Base-by-base conservation (phyloP, 2,797 vertebrate genomes). In the Leptatherina wallacei region DNA sequence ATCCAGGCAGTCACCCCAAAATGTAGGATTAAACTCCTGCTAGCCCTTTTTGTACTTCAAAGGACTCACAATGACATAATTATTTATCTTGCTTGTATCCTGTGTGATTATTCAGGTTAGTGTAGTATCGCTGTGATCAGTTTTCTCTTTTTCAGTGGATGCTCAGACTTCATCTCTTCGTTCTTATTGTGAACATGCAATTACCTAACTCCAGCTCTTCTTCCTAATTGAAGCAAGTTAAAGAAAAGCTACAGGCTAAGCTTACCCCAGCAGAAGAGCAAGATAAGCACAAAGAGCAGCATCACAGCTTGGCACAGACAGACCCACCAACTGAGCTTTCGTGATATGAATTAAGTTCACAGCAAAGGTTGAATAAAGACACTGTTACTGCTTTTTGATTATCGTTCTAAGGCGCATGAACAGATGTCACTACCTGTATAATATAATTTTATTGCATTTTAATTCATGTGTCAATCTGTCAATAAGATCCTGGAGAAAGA, bases 1-100 rank as follows among this genome's bases (percentile, higher is more conserved):
- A 83, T 87, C 78, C 69, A 78, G 38, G 61, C 69, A 80, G 54
- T 83, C 77, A 66, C 70, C 58, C 49, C 47, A 65, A 73, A 74
- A 76, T 60, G 20, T 75, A n/a, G 61, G 65, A 77, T 81, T 83
- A 69, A 78, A 85, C 70, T 57, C 69, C 40, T 57, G 30, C 60
- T 60, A 67, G 32, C n/a, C 33, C 3, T 42, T 35, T 71, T 65
- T 68, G 4, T 61, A 63, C 35, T 49, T 24, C 27, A 72, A 69
- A 66, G 60, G 61, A 49, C 36, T 62, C 35, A 24, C 63, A 33
- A 3, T 55, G 61, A 68, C 40, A 42, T 61, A 42, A 64, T 63
- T 67, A 42, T 67, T 69, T 68, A 24, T 18, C 29, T 27, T 63
- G 35, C 27, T 18, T 30, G 14, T 55, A 60, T 24, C 49, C 33